phyloP scores from a whole-genome alignment of 2,888 invertebrate species.

The Apocheima hispidaria region DNA sequence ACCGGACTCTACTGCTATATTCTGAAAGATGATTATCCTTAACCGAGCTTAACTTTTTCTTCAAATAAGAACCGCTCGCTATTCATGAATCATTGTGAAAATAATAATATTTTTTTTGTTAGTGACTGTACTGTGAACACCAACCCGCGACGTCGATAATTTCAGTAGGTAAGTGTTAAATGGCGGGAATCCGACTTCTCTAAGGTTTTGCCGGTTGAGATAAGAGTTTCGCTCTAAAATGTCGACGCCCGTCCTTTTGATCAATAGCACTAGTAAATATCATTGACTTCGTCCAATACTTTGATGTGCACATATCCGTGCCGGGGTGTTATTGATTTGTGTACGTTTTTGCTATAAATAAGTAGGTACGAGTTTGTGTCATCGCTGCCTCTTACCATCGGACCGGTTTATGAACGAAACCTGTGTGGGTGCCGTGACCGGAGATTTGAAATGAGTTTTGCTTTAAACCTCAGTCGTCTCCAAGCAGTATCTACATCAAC shows the following conservation, averaged over 20 bases:
- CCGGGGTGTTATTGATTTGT: conserved; percentile 79
- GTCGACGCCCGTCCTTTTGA: conserved; percentile 46
- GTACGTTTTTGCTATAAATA: conserved; percentile 82
- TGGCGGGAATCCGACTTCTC: conserved; percentile 59
- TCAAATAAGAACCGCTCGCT: conserved; percentile 69
- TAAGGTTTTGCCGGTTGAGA: conserved; percentile 51
- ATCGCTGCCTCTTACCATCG: conserved; percentile 60
- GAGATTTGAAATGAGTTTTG: conserved; percentile 61
- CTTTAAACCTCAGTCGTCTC: conserved; percentile 29
- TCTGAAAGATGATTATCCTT: conserved; percentile 72
- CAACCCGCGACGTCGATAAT: conserved; percentile 42
- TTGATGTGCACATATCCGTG: conserved; percentile 50
- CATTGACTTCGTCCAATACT: too few relatives aligned
- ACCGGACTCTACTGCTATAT: conserved; percentile 76
- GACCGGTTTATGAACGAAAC: conserved; percentile 78
- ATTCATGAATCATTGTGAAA: conserved; percentile 82
- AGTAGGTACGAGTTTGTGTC: conserved; percentile 79
- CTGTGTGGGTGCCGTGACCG: conserved; percentile 70
- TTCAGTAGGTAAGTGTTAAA: conserved; percentile 55
- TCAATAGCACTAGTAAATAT: too few relatives aligned
- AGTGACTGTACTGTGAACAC: conserved; percentile 54
- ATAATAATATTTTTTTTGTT: conserved; percentile 74
- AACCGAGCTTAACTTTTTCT: conserved; percentile 59
- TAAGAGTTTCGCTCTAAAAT: conserved; percentile 50
- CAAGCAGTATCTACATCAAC: conserved; percentile 20